Percentiles rank a stretch among this genome's conserved stretches.
Evolutionary conservation across 1,140 invertebrate species (phyloP).

Genomic region (Bombus pyrosoma): DNA sequence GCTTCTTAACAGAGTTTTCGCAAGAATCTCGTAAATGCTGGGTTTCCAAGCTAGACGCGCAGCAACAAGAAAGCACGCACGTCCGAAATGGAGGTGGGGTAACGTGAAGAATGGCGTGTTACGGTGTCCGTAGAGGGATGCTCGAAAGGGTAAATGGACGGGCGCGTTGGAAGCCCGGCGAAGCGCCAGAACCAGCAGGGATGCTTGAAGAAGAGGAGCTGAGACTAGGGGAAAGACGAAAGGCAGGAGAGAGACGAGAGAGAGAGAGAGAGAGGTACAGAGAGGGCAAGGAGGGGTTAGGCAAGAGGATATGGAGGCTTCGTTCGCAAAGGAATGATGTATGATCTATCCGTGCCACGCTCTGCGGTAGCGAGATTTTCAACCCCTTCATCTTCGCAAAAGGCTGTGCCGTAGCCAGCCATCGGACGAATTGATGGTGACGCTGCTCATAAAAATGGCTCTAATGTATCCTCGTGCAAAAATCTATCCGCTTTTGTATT

Average conservation of each 20-base stretch:
- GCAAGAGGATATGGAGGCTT: slow-evolving; percentile 67
- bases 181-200: slow-evolving; percentile 13
- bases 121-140: slow-evolving; percentile 50
- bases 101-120: slow-evolving; percentile 72
- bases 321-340: slow-evolving; percentile 74
- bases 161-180: slow-evolving; percentile 33
- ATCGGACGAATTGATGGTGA: slow-evolving; percentile 68
- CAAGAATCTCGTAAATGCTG: slow-evolving; percentile 67
- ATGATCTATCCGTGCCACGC: slow-evolving; percentile 74
- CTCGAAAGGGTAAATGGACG: slow-evolving; percentile 67
- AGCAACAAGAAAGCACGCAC: slow-evolving; percentile 62
- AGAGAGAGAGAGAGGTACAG: neutral
- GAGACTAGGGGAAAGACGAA: neutral
- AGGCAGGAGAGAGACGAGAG: neutral
- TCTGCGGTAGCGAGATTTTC: slow-evolving; percentile 71
- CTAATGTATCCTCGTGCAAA: slow-evolving; percentile 61
- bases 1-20: slow-evolving; percentile 67
- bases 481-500: slow-evolving; percentile 41
- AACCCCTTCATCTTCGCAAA: slow-evolving; percentile 67
- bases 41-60: slow-evolving; percentile 48
- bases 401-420: slow-evolving; percentile 58
- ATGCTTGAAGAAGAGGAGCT: neutral
- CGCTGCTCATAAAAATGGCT: slow-evolving; percentile 66
- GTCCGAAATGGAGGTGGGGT: slow-evolving; percentile 45
- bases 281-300: slow-evolving; percentile 28